Percentiles rank a stretch among this genome's conserved stretches.
phyloP scores from a whole-genome alignment of 1,140 invertebrate species.

The Procambarus clarkii region DNA sequence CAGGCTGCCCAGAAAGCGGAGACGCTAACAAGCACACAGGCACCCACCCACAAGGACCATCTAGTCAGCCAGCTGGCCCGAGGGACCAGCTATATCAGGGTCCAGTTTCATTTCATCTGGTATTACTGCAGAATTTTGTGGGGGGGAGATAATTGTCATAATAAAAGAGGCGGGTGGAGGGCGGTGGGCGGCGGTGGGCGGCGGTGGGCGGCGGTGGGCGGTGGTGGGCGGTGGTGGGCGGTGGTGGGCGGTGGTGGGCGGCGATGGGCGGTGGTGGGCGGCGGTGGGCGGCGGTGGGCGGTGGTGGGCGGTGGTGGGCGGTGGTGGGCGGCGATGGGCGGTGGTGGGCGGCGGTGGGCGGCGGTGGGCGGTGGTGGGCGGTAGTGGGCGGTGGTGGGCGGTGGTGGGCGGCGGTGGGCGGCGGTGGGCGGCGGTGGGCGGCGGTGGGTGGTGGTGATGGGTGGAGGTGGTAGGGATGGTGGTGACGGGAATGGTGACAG shows the following conservation, averaged over 20 bases:
- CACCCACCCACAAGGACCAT: background rate
- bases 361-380: background rate
- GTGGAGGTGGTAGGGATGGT: too few relatives aligned
- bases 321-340: too few relatives aligned
- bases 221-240: background rate
- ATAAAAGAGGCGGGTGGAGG: background rate
- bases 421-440: background rate
- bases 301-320: too few relatives aligned
- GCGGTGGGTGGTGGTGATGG: background rate
- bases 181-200: background rate
- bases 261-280: too few relatives aligned
- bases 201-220: background rate
- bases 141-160: constrained; percentile 1
- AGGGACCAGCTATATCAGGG: constrained; percentile 12
- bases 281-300: too few relatives aligned
- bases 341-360: background rate
- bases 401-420: background rate
- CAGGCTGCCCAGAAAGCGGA: background rate
- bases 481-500: background rate
- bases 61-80: background rate
- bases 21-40: background rate
- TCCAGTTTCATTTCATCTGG: background rate
- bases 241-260: too few relatives aligned
- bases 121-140: constrained; percentile 12
- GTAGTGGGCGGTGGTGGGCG: too few relatives aligned